Evolutionary conservation across 1,140 invertebrate species (phyloP).

Genomic region (Drosophila auraria): DNA sequence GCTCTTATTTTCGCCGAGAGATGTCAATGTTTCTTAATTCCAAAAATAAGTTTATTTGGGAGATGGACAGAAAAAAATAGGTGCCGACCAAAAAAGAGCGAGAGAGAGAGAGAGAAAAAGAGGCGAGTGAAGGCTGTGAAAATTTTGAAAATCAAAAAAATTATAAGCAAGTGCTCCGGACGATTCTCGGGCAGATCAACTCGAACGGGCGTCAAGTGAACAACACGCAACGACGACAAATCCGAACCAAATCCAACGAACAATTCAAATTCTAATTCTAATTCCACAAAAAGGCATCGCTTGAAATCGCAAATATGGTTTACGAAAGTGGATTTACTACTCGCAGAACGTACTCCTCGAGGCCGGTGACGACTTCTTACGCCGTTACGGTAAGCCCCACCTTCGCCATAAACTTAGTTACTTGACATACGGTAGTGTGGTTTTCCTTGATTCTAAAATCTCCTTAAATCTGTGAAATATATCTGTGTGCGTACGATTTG

Average conservation of each 20-base stretch:
- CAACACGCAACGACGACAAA: constrained; percentile 71
- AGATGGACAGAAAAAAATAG: constrained; percentile 55
- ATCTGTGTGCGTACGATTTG: constrained; percentile 49
- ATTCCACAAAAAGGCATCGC: constrained; percentile 36
- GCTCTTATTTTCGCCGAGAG: constrained; percentile 69
- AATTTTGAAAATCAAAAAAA: constrained; percentile 72
- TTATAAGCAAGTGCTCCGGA: constrained; percentile 71
- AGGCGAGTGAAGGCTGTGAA: constrained; percentile 52
- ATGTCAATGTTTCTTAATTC: constrained; percentile 78
- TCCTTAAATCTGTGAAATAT: constrained; percentile 68
- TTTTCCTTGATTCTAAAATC: constrained; percentile 40
- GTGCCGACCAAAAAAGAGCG: constrained; percentile 34
- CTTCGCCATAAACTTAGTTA: constrained; percentile 28
- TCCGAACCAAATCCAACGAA: constrained; percentile 70
- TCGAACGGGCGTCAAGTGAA: constrained; percentile 85
- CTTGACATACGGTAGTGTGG: constrained; percentile 59
- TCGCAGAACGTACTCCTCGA: constrained; percentile 90
- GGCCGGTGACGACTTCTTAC: constrained; percentile 90
- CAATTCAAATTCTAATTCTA: constrained; percentile 46
- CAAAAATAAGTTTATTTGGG: constrained; percentile 83
- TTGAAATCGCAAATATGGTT: constrained; percentile 88
- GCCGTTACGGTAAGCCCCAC: constrained; percentile 90
- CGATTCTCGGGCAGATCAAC: constrained; percentile 73
- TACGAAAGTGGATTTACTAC: constrained; percentile 95
- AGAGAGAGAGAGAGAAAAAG: constrained; percentile 35